Evolutionary conservation across 1,140 invertebrate species (phyloP).

Genomic region (Scylla paramamosain): DNA sequence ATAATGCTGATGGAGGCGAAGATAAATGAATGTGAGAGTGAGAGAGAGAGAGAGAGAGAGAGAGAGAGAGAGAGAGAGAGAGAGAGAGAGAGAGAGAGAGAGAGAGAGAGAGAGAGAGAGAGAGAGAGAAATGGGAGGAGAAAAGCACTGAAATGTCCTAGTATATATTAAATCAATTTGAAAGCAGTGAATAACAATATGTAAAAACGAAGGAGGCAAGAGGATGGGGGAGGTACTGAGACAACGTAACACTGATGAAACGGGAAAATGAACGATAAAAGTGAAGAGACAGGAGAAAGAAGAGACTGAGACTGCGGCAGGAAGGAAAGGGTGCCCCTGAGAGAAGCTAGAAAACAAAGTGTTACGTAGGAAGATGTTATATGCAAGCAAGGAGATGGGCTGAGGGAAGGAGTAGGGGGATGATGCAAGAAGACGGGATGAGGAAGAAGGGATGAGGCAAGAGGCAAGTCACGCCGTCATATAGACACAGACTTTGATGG

Average conservation of each 20-base stretch:
- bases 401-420: not conserved
- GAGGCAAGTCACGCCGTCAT: not conserved
- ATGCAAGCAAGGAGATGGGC: not conserved
- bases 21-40: not conserved
- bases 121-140: too few species aligned
- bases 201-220: not conserved
- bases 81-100: too few species aligned
- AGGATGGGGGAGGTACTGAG: not conserved
- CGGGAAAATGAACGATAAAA: not conserved
- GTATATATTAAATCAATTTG: too few species aligned
- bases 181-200: not conserved
- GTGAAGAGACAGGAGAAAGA: not conserved
- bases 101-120: too few species aligned
- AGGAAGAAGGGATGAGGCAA: not conserved
- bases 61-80: too few species aligned
- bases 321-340: not conserved
- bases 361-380: not conserved
- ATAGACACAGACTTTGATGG: constrained; percentile 11
- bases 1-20: not conserved
- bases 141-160: too few species aligned
- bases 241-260: not conserved
- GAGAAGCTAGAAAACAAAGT: not conserved
- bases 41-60: too few species aligned
- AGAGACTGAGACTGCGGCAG: not conserved
- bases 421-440: not conserved